phyloP scores from a whole-genome alignment of 2,113 vertebrate genomes.

The Sminthopsis crassicaudata region DNA sequence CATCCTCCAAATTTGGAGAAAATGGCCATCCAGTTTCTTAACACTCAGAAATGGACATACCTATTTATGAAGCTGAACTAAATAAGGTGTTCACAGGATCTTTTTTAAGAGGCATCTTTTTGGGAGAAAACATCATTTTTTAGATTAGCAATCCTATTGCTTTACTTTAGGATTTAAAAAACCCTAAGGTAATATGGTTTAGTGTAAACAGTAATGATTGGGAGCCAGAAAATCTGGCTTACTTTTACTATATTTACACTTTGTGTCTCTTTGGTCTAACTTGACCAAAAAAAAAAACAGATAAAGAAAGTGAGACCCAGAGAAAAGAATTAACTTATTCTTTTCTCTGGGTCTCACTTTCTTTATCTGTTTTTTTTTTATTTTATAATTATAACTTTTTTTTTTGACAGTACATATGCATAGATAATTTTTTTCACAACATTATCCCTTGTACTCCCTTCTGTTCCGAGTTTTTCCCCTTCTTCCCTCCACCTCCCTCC shows the following conservation, averaged over 20 bases:
- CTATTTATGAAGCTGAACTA: conserved; percentile 36
- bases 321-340: no score
- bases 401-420: no score
- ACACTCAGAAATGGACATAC: not conserved
- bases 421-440: no score
- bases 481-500: no score
- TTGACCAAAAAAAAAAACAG: no score
- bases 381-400: no score
- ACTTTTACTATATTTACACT: not conserved
- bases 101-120: not conserved
- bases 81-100: not conserved
- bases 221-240: not conserved
- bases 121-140: not conserved
- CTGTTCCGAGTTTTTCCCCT: no score
- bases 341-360: not conserved
- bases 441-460: no score
- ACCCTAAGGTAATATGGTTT: not conserved
- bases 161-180: conserved; percentile 13
- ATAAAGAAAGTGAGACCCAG: no score
- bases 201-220: not conserved
- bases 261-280: not conserved
- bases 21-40: conserved; percentile 3
- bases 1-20: not conserved
- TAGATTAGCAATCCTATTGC: not conserved
- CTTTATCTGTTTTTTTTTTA: not conserved